Base-by-base conservation (phyloP, 2,797 vertebrate genomes). In the Gymnothorax javanicus region DNA sequence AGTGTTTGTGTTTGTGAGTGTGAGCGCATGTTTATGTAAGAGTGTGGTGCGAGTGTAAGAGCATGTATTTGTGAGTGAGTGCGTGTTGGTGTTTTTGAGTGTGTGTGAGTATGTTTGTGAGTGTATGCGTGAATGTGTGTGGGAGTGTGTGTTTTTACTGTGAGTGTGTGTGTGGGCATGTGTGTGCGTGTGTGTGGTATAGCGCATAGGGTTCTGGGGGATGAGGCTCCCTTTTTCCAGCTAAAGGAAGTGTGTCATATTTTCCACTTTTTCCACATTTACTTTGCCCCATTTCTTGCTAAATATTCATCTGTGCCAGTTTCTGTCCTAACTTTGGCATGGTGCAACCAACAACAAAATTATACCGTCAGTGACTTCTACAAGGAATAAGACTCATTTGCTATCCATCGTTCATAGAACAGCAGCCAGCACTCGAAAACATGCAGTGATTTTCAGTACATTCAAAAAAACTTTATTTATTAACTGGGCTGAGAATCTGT, bases 281-380 rank as follows among this genome's bases (percentile, higher is more conserved):
- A 52, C 77, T 54, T 4, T 81, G 77, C n/a, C 77, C 52, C 52
- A n/a, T 23, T 81, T 81, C 77, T 77, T 77, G 15, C 73, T 77
- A 15, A 52, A 33, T 43, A 5, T 43, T 13, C 27, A 27, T 43
- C 25, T 75, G 71, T 13, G 12, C 27, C 50, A 52, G 20, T 17
- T 54, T 54, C 75, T 54, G 43, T 7, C 6, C 43, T 54, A 4
- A 79, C 54, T 50, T 54, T 79, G 50, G 23, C 43, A 52, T 52
- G 75, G 15, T 79, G 23, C 17, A 52, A 13, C 15, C 33, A 52
- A 20, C 11, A 77, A 77, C 43, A 50, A 50, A 17, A 52, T 52
- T 54, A 52, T 23, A 20, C 75, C 7, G 4, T 20, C 9, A 79
- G 17, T 77, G 15, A 43, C 8, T n/a, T 71, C 13, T 20, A 17